Conservation (phyloP, 2,113 vertebrate genomes). For the Gnathonemus longibarbis region DNA sequence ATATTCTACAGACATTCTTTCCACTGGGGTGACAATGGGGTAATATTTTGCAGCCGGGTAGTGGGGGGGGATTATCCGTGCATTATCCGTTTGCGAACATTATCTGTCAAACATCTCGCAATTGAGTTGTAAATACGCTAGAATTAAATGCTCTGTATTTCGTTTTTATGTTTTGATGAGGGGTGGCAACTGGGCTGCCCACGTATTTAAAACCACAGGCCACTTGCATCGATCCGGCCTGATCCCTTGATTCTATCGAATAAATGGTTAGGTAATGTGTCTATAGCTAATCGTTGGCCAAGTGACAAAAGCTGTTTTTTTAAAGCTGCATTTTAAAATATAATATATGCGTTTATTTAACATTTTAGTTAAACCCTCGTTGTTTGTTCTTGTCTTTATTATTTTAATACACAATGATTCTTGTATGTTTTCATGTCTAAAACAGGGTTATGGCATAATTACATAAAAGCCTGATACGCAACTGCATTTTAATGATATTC, state of each 20-base stretch:
- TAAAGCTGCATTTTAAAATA: not conserved
- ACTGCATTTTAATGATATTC: not conserved
- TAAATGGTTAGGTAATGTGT: not conserved
- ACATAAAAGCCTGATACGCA: not conserved
- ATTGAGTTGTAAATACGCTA: not conserved
- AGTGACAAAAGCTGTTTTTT: not conserved
- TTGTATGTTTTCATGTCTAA: not conserved
- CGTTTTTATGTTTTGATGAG: not conserved
- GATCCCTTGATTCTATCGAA: not conserved
- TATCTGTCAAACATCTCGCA: not conserved
- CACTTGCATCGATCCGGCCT: not conserved
- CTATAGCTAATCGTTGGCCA: not conserved
- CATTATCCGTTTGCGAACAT: not conserved
- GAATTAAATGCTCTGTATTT: not conserved
- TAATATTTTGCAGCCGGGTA: not conserved
- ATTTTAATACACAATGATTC: not conserved
- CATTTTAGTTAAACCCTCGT: not conserved
- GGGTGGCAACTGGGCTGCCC: not conserved
- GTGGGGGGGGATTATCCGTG: not conserved
- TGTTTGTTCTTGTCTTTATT: not conserved
- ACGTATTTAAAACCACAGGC: not conserved
- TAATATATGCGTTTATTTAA: not conserved
- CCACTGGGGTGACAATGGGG: not conserved
- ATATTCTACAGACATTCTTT: not conserved
- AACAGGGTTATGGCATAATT: not conserved